Percentiles rank a stretch among this genome's conserved stretches.
These are phyloP conservation scores for Drosophila atroscutellata DNA, from an alignment of 2,888 invertebrate species.

Conservation along the genomic window DNA sequence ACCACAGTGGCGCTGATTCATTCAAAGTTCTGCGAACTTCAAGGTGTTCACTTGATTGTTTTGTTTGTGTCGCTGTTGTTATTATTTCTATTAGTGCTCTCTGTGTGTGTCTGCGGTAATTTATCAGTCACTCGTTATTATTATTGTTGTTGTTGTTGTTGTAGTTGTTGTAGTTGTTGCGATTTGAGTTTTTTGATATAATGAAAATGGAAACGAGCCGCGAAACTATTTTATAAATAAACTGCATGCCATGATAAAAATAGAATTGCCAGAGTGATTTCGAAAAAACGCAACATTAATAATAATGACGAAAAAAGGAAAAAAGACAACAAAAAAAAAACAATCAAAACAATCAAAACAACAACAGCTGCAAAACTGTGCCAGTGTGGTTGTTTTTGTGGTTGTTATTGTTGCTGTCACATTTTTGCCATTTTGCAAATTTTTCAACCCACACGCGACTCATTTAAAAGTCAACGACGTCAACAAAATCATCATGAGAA, in stretches of 20 bases:
- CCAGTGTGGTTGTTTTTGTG: constrained; percentile 37
- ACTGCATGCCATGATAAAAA: constrained; percentile 75
- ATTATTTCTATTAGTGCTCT: constrained; percentile 40
- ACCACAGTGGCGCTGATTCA: constrained; percentile 53
- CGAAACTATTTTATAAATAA: constrained; percentile 74
- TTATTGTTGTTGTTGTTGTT: constrained; percentile 6
- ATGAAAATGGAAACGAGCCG: constrained; percentile 67
- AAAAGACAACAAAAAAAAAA: neutral
- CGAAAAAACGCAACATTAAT: constrained; percentile 44
- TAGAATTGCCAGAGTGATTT: constrained; percentile 65
- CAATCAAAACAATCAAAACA: constrained; percentile 8
- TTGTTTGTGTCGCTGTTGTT: constrained; percentile 49
- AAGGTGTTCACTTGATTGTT: constrained; percentile 63
- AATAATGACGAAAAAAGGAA: constrained; percentile 24
- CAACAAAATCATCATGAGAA: constrained; percentile 37
- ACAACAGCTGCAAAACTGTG: constrained; percentile 56
- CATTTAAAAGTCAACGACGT: constrained; percentile 58
- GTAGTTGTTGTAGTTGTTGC: constrained; percentile 36
- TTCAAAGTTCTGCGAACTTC: constrained; percentile 61
- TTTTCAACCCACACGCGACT: constrained; percentile 73
- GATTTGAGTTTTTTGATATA: constrained; percentile 55
- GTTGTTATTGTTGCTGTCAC: constrained; percentile 9
- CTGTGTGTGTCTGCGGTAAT: constrained; percentile 57
- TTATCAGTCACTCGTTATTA: constrained; percentile 67
- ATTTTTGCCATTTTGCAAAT: constrained; percentile 48